These are phyloP conservation scores for Orestias chungarensis DNA, from an alignment of 2,797 vertebrate species.

Conservation along the genomic window DNA sequence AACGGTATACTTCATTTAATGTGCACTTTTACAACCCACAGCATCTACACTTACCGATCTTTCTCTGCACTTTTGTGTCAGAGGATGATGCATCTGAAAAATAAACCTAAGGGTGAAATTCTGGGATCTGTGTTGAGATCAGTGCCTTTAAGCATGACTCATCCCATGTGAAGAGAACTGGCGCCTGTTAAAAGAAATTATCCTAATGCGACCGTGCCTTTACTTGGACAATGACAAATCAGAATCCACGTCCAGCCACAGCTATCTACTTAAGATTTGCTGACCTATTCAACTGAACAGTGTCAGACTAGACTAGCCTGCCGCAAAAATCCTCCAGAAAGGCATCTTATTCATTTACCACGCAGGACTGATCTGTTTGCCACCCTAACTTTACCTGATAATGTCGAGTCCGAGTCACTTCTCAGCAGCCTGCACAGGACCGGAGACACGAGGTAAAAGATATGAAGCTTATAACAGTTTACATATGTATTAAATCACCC, in stretches of 20 bases:
- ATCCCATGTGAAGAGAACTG: neutral
- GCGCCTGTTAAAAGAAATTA: neutral
- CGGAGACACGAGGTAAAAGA: neutral
- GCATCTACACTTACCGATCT: neutral
- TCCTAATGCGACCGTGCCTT: neutral
- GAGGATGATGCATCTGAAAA: neutral
- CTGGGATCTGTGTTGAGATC: neutral
- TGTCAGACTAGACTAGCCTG: too few relatives aligned
- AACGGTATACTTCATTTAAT: neutral
- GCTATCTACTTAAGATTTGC: neutral
- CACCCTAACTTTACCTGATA: conserved; percentile 35
- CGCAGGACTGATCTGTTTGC: neutral
- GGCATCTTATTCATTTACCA: too few relatives aligned
- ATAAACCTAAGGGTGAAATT: neutral
- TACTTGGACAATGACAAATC: neutral
- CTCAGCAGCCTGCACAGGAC: conserved; percentile 43
- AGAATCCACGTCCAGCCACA: neutral
- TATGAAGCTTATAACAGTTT: neutral
- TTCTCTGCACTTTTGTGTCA: neutral
- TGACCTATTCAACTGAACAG: neutral
- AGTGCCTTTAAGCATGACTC: neutral
- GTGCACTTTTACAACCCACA: neutral
- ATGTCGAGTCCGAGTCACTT: conserved; percentile 14
- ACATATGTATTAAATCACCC: neutral
- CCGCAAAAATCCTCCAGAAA: too few relatives aligned